Base-by-base conservation (phyloP, 2,113 vertebrate species). In the Corydoras maculifer region DNA sequence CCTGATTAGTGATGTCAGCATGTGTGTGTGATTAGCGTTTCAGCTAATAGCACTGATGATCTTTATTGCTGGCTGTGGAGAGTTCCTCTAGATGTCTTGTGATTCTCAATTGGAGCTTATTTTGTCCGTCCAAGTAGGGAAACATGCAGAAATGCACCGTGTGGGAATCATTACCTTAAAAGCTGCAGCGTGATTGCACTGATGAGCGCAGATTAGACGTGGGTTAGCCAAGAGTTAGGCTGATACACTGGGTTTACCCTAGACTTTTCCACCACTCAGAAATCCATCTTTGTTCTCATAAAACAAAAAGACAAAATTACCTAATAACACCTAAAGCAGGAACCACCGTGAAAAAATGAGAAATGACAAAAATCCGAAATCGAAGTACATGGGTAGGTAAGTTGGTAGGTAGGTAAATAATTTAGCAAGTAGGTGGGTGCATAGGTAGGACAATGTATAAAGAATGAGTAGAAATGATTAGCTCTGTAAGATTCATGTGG, bases 181-280 rank as follows among this genome's bases (percentile, higher is more conserved):
- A 68, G 10, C 31, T 5, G 15, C 32, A 58, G 9, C 10, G 32
- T 68, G 54, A 58, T 68, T 68, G 48, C 66, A 58, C 54, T 68
- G 66, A 68, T 68, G 54, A 68, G 66, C 15, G 8, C 66, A 68
- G 32, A 68, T 68, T 58, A 58, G 54, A 58, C 49, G 58, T 54
- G 55, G 66, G 66, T 68, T 68, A 68, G 66, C 66, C 66, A 68
- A 58, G 54, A 58, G 66, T 58, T 68, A 68, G 13, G 3, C 66
- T 48, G 8, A 68, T 31, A 68, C 53, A 57, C 65, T 7, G 54
- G 14, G 54, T n/a, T 57, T 14, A 57, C 54, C 14, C 13, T n/a
- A 10, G 54, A n/a, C 54, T 15, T n/a, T 7, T 15, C 14, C 54
- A 57, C 13, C 12, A n/a, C 12, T 57, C 14, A 43, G 35, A 2